Conservation (phyloP, 1,140 invertebrate genomes). For the Pseudobourletiella spinata region DNA sequence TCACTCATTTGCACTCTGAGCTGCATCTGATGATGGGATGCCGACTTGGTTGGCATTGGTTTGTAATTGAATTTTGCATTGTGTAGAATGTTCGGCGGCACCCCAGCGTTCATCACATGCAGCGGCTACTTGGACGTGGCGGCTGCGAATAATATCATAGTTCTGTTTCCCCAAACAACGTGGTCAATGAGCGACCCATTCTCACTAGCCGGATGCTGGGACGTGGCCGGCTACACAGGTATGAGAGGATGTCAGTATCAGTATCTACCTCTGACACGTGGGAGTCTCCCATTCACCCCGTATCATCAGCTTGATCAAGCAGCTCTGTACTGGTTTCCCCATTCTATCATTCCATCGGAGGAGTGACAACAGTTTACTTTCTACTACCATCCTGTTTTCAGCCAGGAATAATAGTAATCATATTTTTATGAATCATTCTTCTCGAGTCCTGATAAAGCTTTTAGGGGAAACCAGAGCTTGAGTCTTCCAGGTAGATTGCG, state of each 20-base stretch:
- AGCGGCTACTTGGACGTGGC: conserved; percentile 29
- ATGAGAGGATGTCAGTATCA: neutral
- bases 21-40: too few relatives aligned
- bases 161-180: conserved; percentile 28
- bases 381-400: too few relatives aligned
- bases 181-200: conserved; percentile 24
- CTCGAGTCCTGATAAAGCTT: too few relatives aligned
- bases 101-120: conserved; percentile 29
- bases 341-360: too few relatives aligned
- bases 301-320: too few relatives aligned
- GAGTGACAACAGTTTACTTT: too few relatives aligned
- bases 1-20: too few relatives aligned
- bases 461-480: too few relatives aligned
- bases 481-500: too few relatives aligned
- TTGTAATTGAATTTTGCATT: neutral
- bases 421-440: neutral
- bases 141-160: conserved; percentile 31
- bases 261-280: neutral
- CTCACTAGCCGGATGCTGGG: conserved; percentile 28
- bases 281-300: neutral
- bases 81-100: conserved; percentile 15
- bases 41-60: too few relatives aligned
- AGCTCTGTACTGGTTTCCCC: too few relatives aligned
- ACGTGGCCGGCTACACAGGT: conserved; percentile 29
- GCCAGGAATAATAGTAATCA: neutral